Evolutionary conservation across 37 sponge, comb jelly and placozoan species (phyloP), one percentile per base, ranked within the genome.

Genomic region (Hormiphora californensis): DNA sequence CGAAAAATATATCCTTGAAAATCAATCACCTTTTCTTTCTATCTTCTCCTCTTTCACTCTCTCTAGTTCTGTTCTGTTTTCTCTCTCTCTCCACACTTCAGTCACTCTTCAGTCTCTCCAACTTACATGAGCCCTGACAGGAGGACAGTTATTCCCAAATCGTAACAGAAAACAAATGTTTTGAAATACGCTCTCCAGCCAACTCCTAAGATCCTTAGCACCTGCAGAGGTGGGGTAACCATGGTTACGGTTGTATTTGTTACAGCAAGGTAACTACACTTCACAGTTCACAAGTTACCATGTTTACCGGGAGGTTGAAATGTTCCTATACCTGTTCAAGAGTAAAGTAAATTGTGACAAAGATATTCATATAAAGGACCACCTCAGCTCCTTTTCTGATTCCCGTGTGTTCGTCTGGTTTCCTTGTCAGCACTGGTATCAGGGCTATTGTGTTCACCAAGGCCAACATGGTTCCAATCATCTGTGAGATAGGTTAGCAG

Each of bases 241-340:
- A n/a, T n/a, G n/a, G n/a, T n/a, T n/a, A n/a, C n/a, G n/a, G n/a
- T n/a, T n/a, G n/a, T n/a, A n/a, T n/a, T n/a, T n/a, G n/a, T n/a
- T n/a, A n/a, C n/a, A n/a, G n/a, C n/a, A n/a, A n/a, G n/a, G n/a
- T n/a, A n/a, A n/a, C n/a, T n/a, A n/a, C n/a, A n/a, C n/a, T n/a
- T n/a, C n/a, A n/a, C n/a, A n/a, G n/a, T n/a, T n/a, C n/a, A n/a
- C n/a, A n/a, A n/a, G n/a, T n/a, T n/a, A n/a, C n/a, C n/a, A n/a
- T n/a, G n/a, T n/a, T n/a, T n/a, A n/a, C n/a, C n/a, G n/a, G n/a
- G n/a, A n/a, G n/a, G n/a, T n/a, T n/a, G n/a, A n/a, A n/a, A n/a
- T n/a, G 15, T 43, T 73, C 36, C 31, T 65, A 36, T 4, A 73
- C 81, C 38, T 73, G 81, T 40, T 73, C 81, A 17, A 73, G 40